Conservation (phyloP, 2,797 vertebrate species). For the Serranus cabrilla region DNA sequence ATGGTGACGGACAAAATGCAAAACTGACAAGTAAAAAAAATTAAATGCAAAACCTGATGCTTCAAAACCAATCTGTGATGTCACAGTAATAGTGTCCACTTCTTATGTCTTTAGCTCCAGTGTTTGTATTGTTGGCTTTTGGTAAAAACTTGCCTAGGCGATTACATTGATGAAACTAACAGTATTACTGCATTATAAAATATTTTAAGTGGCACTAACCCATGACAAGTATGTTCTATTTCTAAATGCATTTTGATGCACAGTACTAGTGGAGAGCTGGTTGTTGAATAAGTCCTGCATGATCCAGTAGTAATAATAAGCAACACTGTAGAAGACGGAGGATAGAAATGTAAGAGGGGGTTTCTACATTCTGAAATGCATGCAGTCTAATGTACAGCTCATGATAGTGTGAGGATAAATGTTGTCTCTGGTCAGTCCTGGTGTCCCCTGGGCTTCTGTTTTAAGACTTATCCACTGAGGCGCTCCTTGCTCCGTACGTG, state of each 20-base stretch:
- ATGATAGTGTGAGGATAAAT: slow-evolving; percentile 41
- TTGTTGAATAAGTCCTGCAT: neutral
- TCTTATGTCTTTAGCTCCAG: too few relatives aligned
- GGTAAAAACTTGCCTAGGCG: neutral
- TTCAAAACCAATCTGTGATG: too few relatives aligned
- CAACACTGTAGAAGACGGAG: neutral
- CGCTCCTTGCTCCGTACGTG: slow-evolving; percentile 39
- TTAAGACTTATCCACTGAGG: slow-evolving; percentile 65
- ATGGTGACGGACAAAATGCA: too few relatives aligned
- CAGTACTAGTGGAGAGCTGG: neutral
- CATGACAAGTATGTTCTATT: neutral
- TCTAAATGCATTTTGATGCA: neutral
- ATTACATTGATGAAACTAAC: neutral
- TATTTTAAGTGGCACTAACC: neutral
- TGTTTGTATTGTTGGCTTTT: neutral
- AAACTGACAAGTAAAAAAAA: too few relatives aligned
- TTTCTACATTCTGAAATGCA: neutral
- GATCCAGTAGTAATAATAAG: neutral
- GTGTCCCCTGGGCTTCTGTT: slow-evolving; percentile 49
- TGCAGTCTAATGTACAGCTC: slow-evolving; percentile 6
- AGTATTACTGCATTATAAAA: neutral
- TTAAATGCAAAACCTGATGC: too few relatives aligned
- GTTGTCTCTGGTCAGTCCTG: slow-evolving; percentile 49
- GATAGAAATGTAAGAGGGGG: slow-evolving; percentile 2
- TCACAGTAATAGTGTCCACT: too few relatives aligned